Evolutionary conservation across 2,113 vertebrate genomes (phyloP).

Genomic region (Oncorhynchus gorbuscha): DNA sequence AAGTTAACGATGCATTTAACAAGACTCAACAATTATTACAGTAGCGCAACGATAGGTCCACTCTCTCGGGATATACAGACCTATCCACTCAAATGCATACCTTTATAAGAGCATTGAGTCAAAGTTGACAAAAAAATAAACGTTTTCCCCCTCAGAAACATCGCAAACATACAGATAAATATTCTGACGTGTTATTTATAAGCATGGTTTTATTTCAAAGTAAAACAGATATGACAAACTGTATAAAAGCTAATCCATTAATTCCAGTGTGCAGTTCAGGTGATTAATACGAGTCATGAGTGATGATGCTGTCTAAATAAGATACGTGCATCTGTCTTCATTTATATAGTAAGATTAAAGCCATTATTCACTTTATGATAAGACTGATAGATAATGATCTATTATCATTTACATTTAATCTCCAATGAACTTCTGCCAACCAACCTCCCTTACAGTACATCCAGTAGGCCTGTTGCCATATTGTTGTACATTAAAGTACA

Average conservation of each 20-base stretch:
- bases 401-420: conserved; percentile 1
- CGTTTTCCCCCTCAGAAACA: neutral
- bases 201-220: neutral
- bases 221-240: neutral
- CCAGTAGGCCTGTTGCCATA: conserved; percentile 3
- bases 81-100: neutral
- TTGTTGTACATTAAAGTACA: conserved; percentile 20
- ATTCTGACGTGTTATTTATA: neutral
- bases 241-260: conserved; percentile 9
- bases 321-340: conserved; percentile 34
- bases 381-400: conserved; percentile 6
- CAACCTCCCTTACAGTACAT: neutral
- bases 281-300: conserved; percentile 41
- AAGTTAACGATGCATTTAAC: conserved; percentile 2
- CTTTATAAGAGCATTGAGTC: neutral
- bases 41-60: no score
- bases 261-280: conserved; percentile 12
- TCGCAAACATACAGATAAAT: neutral
- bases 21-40: neutral
- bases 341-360: conserved; percentile 16
- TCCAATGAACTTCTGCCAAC: neutral
- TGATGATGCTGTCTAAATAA: conserved; percentile 29
- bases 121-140: no score
- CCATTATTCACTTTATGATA: conserved; percentile 18
- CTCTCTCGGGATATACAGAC: neutral